Percentiles rank a stretch among this genome's conserved stretches.
Evolutionary conservation across 2,888 invertebrate species (phyloP).

Genomic region (Drosophila atroscutellata): DNA sequence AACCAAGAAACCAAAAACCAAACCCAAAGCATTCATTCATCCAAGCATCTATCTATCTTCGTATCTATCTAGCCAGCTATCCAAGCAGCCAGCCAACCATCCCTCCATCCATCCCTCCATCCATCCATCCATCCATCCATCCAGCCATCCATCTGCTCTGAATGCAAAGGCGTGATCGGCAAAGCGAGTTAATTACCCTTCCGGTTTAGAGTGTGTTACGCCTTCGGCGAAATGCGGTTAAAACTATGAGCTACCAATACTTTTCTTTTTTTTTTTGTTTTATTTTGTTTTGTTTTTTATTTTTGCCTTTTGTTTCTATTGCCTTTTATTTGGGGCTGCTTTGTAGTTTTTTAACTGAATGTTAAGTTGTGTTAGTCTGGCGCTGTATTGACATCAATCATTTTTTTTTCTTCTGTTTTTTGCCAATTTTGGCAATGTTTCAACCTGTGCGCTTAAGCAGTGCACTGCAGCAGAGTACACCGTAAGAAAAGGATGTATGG

Average conservation of each 20-base stretch:
- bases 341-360: conserved; percentile 69
- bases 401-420: conserved; percentile 42
- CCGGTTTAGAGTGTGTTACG: conserved; percentile 83
- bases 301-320: conserved; percentile 46
- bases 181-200: conserved; percentile 84
- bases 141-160: conserved; percentile 58
- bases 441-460: conserved; percentile 70
- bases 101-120: conserved; percentile 39
- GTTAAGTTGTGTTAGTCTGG: conserved; percentile 74
- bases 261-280: conserved; percentile 51
- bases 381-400: conserved; percentile 77
- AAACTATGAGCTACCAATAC: conserved; percentile 67
- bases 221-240: conserved; percentile 81
- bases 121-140: conserved; percentile 36
- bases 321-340: conserved; percentile 49
- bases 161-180: conserved; percentile 82
- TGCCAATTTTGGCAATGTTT: conserved; percentile 28
- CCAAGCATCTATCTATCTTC: conserved; percentile 43
- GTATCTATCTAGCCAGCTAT: conserved; percentile 42
- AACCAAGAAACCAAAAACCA: conserved; percentile 20
- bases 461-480: conserved; percentile 20
- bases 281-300: conserved; percentile 16
- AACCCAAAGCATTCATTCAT: conserved; percentile 50
- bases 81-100: conserved; percentile 48
- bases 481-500: background rate